These are phyloP conservation scores for Cacoxenus indagator DNA, from an alignment of 2,888 invertebrate genomes.

Conservation along the genomic window DNA sequence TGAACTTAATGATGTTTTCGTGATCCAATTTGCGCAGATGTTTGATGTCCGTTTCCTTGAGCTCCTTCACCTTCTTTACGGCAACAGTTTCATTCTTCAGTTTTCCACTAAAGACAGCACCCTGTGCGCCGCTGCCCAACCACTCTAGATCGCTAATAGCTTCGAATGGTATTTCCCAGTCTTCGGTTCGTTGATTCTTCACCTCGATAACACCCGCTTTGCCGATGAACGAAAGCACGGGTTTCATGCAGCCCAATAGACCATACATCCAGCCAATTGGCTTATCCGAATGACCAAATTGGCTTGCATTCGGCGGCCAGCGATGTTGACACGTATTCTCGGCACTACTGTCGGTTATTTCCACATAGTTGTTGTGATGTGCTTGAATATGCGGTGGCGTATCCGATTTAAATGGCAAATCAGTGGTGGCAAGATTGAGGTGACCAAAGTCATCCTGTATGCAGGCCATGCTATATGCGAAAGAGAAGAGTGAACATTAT, in stretches of 20 bases:
- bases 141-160: conserved; percentile 88
- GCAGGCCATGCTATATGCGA: conserved; percentile 74
- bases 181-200: conserved; percentile 76
- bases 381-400: conserved; percentile 49
- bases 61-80: conserved; percentile 94
- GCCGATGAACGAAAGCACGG: conserved; percentile 88
- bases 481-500: neutral
- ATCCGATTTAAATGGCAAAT: conserved; percentile 63
- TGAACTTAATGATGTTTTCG: conserved; percentile 89
- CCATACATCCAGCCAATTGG: conserved; percentile 83
- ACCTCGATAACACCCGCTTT: conserved; percentile 81
- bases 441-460: conserved; percentile 77
- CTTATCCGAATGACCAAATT: conserved; percentile 71
- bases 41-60: conserved; percentile 92
- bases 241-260: conserved; percentile 88
- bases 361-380: conserved; percentile 58
- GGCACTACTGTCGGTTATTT: conserved; percentile 70
- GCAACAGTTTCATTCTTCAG: conserved; percentile 89
- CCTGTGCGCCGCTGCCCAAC: conserved; percentile 96
- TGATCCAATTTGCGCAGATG: conserved; percentile 93
- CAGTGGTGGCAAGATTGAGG: conserved; percentile 67
- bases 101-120: conserved; percentile 92
- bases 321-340: conserved; percentile 71
- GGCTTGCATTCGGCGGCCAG: conserved; percentile 71
- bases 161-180: conserved; percentile 97